These are phyloP conservation scores for Acrocephalus scirpaceus DNA, from an alignment of 2,797 vertebrate genomes.

Conservation along the genomic window DNA sequence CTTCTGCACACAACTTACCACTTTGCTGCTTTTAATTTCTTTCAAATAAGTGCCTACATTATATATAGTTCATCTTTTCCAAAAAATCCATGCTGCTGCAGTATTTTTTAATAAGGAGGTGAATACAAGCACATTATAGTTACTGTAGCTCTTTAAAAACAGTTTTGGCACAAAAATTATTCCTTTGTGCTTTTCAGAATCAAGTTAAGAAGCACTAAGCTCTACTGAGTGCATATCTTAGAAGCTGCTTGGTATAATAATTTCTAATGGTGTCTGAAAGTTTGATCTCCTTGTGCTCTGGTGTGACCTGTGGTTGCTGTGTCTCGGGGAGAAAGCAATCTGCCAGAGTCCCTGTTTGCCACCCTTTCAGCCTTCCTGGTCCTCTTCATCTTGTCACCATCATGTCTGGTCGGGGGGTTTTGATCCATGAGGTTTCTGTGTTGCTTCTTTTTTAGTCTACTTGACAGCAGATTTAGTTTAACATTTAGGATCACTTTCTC, in stretches of 20 bases:
- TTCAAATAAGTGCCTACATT: neutral
- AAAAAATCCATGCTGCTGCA: neutral
- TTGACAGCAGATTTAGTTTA: neutral
- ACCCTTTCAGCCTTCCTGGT: neutral
- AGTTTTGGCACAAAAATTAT: neutral
- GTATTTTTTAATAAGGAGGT: neutral
- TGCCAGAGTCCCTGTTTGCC: neutral
- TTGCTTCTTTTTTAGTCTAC: neutral
- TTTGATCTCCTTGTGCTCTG: neutral
- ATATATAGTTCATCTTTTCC: neutral
- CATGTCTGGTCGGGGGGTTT: rapidly evolving
- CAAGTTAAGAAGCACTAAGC: neutral
- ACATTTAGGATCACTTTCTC: neutral
- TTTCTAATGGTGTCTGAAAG: neutral
- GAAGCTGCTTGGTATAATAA: neutral
- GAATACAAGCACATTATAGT: neutral
- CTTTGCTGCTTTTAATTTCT: neutral
- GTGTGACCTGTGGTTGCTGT: neutral
- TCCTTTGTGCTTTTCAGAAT: neutral
- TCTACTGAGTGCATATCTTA: neutral
- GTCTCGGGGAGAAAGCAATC: neutral
- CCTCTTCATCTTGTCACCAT: neutral
- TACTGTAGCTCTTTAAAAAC: neutral
- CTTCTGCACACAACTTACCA: neutral
- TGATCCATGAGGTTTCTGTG: neutral